Evolutionary conservation across 2,888 invertebrate species (phyloP), one percentile per base, ranked within the genome.

Genomic region (Xestoiulus laeticollis): DNA sequence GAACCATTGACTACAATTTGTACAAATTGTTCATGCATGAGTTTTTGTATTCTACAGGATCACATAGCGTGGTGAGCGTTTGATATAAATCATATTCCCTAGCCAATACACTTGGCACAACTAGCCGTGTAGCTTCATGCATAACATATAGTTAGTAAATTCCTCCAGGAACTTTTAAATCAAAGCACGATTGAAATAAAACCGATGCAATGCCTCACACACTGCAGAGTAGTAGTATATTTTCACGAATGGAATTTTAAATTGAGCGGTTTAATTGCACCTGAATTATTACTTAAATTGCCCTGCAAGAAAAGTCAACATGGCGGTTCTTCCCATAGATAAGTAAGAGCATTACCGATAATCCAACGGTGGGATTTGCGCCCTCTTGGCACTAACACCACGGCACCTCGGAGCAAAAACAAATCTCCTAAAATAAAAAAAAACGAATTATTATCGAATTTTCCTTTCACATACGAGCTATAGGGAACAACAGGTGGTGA

Each of bases 301-400:
- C 14, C 12, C 22, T 14, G 16, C 84, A 0, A 38, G 16, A 38
- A 14, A 30, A 16, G 19, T 26, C 5, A 83, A 85, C 33, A 43
- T 26, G 48, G 26, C 14, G 8, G 48, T 19, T 6, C 16, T 44
- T 19, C 48, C 32, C 22, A 44, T 48, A 85, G 43, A 12, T 85
- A 85, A 38, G 85, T 33, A 85, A 59, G 59, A 59, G 68, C 10
- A 68, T 87, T 53, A 87, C 87, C 59, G 59, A 44, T 43, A 85
- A 38, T 85, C 38, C 59, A 87, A 68, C 32, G 87, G 44, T 48
- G 86, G 32, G 33, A 87, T 59, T 32, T 87, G 44, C 1, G 87
- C 87, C 33, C 87, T 48, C 48, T 87, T 87, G 48, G 87, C 87
- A 87, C 87, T 87, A 33, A 68, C 78, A 33, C 87, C 87, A n/a